These are phyloP conservation scores for Ptychoptera albimana DNA, from an alignment of 2,888 invertebrate genomes.

Conservation along the genomic window DNA sequence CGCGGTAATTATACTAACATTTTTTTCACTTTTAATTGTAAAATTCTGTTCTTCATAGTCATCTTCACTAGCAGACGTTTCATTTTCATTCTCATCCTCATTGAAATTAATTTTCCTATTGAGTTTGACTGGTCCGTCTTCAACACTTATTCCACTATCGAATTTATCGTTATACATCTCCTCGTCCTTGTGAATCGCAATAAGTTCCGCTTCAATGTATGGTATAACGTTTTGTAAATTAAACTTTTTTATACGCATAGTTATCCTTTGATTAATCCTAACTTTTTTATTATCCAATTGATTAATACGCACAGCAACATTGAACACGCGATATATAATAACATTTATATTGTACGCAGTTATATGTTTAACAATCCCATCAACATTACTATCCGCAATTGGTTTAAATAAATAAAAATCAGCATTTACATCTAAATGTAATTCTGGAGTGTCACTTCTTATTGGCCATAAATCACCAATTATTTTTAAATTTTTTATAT, in stretches of 20 bases:
- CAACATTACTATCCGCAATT: conserved; percentile 33
- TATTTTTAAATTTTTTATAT: conserved; percentile 42
- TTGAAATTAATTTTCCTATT: not conserved
- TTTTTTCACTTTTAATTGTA: not conserved
- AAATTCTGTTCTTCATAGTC: not conserved
- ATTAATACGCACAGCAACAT: conserved; percentile 40
- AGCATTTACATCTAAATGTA: conserved; percentile 42
- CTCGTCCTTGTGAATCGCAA: conserved; percentile 10
- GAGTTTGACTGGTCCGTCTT: not conserved
- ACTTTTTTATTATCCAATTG: conserved; percentile 23
- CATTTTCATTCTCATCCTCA: not conserved
- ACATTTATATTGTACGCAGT: conserved; percentile 39
- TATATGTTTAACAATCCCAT: conserved; percentile 41
- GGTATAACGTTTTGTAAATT: conserved; percentile 23
- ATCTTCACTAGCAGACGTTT: not conserved
- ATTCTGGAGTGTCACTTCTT: conserved; percentile 35
- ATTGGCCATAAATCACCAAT: conserved; percentile 32
- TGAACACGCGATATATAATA: conserved; percentile 46
- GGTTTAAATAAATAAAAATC: conserved; percentile 50
- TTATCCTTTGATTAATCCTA: conserved; percentile 30
- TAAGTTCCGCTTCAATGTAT: conserved; percentile 25
- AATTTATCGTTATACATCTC: not conserved
- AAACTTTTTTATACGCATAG: conserved; percentile 24
- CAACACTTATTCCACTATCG: conserved; percentile 2
- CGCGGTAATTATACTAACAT: not conserved